Evolutionary conservation across 2,113 vertebrate species (phyloP).

Genomic region (Morone chrysops): DNA sequence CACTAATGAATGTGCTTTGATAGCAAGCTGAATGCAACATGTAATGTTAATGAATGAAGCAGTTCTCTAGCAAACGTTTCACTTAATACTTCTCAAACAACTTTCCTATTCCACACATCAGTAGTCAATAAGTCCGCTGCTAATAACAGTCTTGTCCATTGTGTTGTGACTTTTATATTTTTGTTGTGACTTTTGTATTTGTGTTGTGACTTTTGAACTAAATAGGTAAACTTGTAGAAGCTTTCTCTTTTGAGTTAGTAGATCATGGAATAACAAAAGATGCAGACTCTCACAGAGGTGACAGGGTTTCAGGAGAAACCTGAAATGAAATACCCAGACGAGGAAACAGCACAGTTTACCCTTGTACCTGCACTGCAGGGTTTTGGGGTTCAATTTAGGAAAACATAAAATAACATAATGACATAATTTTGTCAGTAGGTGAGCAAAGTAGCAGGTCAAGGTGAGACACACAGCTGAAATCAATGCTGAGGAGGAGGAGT

Average conservation of each 20-base stretch:
- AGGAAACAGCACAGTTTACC: background rate
- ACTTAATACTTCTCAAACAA: too few relatives aligned
- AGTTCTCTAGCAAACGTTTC: too few relatives aligned
- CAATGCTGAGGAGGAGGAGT: conserved; percentile 15
- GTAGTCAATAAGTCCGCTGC: too few relatives aligned
- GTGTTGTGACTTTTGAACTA: background rate
- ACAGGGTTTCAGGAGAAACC: background rate
- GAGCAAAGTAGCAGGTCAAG: background rate
- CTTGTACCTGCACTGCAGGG: background rate
- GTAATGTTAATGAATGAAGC: too few relatives aligned
- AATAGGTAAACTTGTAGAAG: background rate
- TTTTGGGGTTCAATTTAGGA: background rate
- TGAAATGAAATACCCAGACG: conserved; percentile 4
- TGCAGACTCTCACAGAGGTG: background rate
- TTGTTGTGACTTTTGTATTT: too few relatives aligned
- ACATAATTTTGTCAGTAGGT: background rate
- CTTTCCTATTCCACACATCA: too few relatives aligned
- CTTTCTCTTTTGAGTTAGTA: background rate
- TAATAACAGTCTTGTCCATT: too few relatives aligned
- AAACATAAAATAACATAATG: background rate
- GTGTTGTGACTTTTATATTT: too few relatives aligned
- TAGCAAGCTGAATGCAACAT: too few relatives aligned
- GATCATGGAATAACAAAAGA: background rate
- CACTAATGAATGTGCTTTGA: too few relatives aligned
- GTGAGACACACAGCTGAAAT: conserved; percentile 12